These are phyloP conservation scores for Linyphia triangularis DNA, from an alignment of 2,888 invertebrate genomes.

Conservation along the genomic window DNA sequence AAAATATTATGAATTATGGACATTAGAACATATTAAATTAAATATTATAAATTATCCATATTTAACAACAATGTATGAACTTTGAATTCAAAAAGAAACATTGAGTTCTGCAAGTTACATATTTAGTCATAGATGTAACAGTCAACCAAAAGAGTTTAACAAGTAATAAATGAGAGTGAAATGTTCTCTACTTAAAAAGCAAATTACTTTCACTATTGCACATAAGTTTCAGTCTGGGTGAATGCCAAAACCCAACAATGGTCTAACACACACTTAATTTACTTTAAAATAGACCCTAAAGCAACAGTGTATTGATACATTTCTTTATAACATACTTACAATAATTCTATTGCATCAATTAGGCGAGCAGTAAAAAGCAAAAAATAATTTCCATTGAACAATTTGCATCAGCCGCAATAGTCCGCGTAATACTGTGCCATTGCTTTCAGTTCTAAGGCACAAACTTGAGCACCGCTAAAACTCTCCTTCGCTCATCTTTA, in stretches of 20 bases:
- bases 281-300: neutral
- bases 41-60: too few species aligned
- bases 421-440: conserved; percentile 59
- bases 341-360: conserved; percentile 11
- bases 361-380: conserved; percentile 36
- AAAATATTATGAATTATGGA: too few species aligned
- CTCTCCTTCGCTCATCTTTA: conserved; percentile 12
- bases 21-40: too few species aligned
- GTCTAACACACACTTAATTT: neutral
- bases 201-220: neutral
- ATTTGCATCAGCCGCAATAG: conserved; percentile 21
- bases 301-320: neutral
- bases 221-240: neutral
- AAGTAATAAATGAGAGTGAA: neutral
- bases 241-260: neutral
- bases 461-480: conserved; percentile 34
- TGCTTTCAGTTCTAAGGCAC: conserved; percentile 42
- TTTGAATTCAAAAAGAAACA: too few species aligned
- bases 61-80: too few species aligned
- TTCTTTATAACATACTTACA: conserved; percentile 1
- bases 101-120: too few species aligned
- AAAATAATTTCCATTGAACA: conserved; percentile 26
- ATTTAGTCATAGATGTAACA: too few species aligned
- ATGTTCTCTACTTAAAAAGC: neutral
- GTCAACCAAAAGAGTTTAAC: too few species aligned